A percentile compares a stretch with the other conserved stretches of the same genome.
These are phyloP conservation scores for Parnassius glacialis DNA, from an alignment of 2,888 invertebrate species.

Conservation along the genomic window DNA sequence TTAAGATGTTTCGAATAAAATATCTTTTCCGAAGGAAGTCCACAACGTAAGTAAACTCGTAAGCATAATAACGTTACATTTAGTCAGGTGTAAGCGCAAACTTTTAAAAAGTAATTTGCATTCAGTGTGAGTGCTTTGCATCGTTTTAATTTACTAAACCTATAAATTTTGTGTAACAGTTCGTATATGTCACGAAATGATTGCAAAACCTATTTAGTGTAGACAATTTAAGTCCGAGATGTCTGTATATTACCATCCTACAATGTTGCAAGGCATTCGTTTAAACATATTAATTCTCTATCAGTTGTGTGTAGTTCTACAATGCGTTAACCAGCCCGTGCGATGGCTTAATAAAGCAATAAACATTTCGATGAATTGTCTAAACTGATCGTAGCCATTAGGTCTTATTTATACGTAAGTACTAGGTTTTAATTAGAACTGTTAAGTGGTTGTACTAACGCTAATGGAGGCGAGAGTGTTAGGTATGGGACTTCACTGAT, in stretches of 20 bases:
- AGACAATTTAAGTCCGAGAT: constrained; percentile 42
- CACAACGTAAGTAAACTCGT: no score
- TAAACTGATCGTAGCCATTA: constrained; percentile 29
- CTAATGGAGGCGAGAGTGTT: constrained; percentile 18
- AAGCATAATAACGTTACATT: no score
- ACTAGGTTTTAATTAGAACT: constrained; percentile 24
- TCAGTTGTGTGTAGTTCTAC: constrained; percentile 30
- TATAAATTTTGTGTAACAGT: constrained; percentile 16
- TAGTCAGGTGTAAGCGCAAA: background rate
- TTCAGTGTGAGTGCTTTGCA: constrained; percentile 1
- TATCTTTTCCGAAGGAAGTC: no score
- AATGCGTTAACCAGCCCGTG: constrained; percentile 23
- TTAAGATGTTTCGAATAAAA: no score
- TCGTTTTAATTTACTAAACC: constrained; percentile 11
- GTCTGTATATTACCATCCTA: constrained; percentile 37
- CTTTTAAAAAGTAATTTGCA: background rate
- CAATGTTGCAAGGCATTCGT: constrained; percentile 32
- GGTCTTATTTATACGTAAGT: constrained; percentile 24
- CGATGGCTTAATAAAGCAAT: constrained; percentile 32
- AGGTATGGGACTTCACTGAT: constrained; percentile 3
- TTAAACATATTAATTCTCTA: constrained; percentile 15
- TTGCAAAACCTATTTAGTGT: constrained; percentile 33
- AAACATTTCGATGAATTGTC: constrained; percentile 29
- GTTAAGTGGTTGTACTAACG: constrained; percentile 13
- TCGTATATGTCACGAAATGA: constrained; percentile 13